phyloP scores from a whole-genome alignment of 1,140 invertebrate species.

The Papilio machaon region DNA sequence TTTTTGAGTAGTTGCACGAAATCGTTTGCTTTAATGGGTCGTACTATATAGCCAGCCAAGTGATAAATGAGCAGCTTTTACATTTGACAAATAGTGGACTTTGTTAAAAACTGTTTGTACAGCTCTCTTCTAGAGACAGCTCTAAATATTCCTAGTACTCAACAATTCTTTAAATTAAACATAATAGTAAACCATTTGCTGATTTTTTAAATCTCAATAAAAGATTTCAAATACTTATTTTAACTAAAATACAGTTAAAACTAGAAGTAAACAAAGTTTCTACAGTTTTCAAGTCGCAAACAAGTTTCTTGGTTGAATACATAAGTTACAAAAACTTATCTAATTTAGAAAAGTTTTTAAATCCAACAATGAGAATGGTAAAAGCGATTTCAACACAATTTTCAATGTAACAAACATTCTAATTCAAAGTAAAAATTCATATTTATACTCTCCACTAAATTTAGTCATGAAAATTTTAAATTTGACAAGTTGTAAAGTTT shows the following conservation, averaged over 20 bases:
- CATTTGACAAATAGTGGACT: conserved; percentile 17
- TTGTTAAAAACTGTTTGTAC: not conserved
- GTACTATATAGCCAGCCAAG: not conserved
- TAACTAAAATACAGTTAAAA: not conserved
- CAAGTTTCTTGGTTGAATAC: conserved; percentile 8
- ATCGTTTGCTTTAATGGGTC: not conserved
- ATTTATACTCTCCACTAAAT: not conserved
- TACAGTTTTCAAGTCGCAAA: not conserved
- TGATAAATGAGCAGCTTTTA: conserved; percentile 13
- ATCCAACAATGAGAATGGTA: not conserved
- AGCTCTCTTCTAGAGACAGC: not conserved
- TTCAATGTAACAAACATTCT: not conserved
- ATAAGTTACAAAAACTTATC: conserved; percentile 6
- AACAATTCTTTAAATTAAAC: not conserved
- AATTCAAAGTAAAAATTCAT: not conserved
- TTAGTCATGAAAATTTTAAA: not conserved
- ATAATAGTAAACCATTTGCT: not conserved
- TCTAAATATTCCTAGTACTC: not conserved
- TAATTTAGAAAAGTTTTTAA: conserved; percentile 19
- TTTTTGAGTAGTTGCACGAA: not conserved
- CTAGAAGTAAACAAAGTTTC: not conserved
- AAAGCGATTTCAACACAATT: not conserved
- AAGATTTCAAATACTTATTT: not conserved
- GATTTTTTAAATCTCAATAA: not conserved
- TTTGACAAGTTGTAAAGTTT: not conserved